Evolutionary conservation across 2,888 invertebrate species (phyloP), one percentile per base, ranked within the genome.

Genomic region (Drosophila quasianomalipes): DNA sequence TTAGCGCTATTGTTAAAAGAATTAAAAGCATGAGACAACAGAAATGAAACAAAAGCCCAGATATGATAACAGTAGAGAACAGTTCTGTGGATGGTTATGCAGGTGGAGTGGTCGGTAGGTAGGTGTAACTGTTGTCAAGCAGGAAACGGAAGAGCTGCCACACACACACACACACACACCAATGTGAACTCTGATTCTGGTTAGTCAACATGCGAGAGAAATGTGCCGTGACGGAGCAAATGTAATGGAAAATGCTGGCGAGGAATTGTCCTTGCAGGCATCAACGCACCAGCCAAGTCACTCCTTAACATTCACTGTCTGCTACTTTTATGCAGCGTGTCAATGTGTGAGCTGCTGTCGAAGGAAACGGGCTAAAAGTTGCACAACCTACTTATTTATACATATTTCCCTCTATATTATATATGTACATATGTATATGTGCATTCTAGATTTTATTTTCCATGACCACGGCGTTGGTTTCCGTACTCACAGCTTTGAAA

Each of bases 1-100:
- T 87, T 85, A 82, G 81, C 85, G 80, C 83, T 85, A 83, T 89
- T 86, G 86, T 88, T 87, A 89, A 89, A 78, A 86, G 89, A 86
- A 89, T 86, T 86, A 89, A 86, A 86, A 89, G 82, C 76, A 72
- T 74, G 81, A 84, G 80, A 80, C 78, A 74, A 71, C 75, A 77
- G 76, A 73, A 75, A 78, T 71, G 80, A 85, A 85, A 87, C 88
- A 87, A 87, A 89, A 85, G 83, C 76, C 79, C 80, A 77, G 86
- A 76, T 73, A 89, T 87, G 89, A 85, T 83, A 85, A 83, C 88
- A 76, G 51, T 59, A 47, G 28, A 33, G 35, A 59, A 39, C 22
- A 33, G 53, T 49, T 47, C 47, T 47, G 33, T 14, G 39, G 14
- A n/a, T 22, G 44, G 10, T 7, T 16, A 33, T 44, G 22, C 26